phyloP scores from a whole-genome alignment of 2,888 invertebrate genomes.

The Amblyjoppa proteus region DNA sequence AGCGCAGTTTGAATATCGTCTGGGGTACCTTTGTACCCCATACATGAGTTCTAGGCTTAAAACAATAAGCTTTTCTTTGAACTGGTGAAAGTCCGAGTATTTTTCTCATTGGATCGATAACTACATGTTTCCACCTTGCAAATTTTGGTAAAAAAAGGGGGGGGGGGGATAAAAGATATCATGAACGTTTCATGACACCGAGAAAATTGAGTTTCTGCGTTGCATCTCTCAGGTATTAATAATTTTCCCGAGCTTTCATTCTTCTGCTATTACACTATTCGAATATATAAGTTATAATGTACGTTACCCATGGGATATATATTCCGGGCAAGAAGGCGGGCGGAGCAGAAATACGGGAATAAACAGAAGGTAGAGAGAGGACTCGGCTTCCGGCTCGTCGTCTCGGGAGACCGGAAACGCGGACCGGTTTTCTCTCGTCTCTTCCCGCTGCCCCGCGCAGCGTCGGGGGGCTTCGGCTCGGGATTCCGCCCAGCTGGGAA shows the following conservation, averaged over 20 bases:
- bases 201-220: conserved; percentile 13
- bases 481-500: conserved; percentile 24
- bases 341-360: conserved; percentile 38
- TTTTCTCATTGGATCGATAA: background rate
- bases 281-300: conserved; percentile 29
- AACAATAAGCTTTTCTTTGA: background rate
- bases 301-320: conserved; percentile 37
- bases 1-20: too few species aligned
- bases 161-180: background rate
- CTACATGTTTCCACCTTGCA: background rate
- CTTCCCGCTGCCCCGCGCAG: background rate
- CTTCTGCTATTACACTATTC: conserved; percentile 19
- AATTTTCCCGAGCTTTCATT: conserved; percentile 31
- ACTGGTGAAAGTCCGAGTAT: background rate
- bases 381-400: conserved; percentile 35
- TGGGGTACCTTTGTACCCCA: too few species aligned
- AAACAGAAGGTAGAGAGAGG: conserved; percentile 36
- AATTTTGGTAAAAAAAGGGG: background rate
- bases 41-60: too few species aligned
- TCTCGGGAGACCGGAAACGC: conserved; percentile 46
- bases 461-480: background rate
- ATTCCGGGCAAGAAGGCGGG: conserved; percentile 19
- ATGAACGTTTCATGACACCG: background rate
- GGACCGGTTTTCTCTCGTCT: conserved; percentile 22
- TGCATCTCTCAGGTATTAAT: background rate